Conservation (phyloP, 2,113 vertebrate species). For the Cromileptes altivelis region DNA sequence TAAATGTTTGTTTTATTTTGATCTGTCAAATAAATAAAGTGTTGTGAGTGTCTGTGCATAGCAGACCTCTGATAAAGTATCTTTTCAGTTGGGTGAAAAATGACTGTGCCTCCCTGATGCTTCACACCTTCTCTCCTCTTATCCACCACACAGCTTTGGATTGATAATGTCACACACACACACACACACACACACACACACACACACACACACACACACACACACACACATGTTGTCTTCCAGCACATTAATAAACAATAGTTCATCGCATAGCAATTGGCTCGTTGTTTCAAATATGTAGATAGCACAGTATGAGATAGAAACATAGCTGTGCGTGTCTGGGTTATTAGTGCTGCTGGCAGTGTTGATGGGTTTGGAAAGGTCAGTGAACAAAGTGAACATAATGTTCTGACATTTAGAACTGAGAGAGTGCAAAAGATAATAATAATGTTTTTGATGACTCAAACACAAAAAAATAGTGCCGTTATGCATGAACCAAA, state of each 20-base stretch:
- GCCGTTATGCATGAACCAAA: constrained; percentile 21
- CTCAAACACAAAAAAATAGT: constrained; percentile 40
- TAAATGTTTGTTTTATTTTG: neutral
- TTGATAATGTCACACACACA: constrained; percentile 33
- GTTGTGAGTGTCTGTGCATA: neutral
- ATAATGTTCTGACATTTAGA: constrained; percentile 76
- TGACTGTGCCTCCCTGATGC: neutral
- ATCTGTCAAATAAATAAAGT: constrained; percentile 11
- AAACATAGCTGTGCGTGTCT: constrained; percentile 35
- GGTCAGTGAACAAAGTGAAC: constrained; percentile 75
- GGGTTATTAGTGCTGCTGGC: constrained; percentile 58
- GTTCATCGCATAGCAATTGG: constrained; percentile 23
- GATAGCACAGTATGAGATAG: constrained; percentile 38
- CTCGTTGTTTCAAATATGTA: constrained; percentile 67
- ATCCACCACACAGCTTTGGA: neutral
- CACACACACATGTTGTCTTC: constrained; percentile 25
- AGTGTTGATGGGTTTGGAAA: constrained; percentile 67
- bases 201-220: constrained; percentile 2
- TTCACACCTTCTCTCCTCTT: neutral
- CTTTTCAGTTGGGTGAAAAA: constrained; percentile 24
- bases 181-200: constrained; percentile 15
- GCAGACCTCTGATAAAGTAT: constrained; percentile 15
- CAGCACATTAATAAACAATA: constrained; percentile 33
- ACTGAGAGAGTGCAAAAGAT: constrained; percentile 46
- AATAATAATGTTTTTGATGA: constrained; percentile 70